These are phyloP conservation scores for Climacteris rufus DNA, from an alignment of 2,113 vertebrate species.

Conservation along the genomic window DNA sequence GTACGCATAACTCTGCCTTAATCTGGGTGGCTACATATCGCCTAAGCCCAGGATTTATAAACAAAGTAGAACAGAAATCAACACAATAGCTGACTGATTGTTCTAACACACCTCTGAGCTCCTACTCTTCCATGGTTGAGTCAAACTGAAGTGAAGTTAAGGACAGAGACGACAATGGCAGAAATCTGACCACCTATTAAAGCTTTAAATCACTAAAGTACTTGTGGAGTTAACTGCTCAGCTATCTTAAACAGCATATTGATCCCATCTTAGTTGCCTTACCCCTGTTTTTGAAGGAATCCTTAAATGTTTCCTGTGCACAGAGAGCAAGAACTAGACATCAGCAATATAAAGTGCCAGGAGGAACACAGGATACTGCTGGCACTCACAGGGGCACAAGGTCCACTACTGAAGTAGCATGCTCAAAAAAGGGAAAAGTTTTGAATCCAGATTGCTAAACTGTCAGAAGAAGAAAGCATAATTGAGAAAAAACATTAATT, in stretches of 20 bases:
- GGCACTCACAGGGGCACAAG: not conserved
- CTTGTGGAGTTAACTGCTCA: not conserved
- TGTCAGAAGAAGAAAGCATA: not conserved
- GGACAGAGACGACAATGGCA: not conserved
- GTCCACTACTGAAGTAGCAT: not conserved
- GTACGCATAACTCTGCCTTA: not conserved
- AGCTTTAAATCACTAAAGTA: not conserved
- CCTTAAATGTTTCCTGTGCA: not conserved
- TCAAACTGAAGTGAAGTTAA: not conserved
- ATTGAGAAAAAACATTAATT: not conserved
- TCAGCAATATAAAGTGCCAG: not conserved
- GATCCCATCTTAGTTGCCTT: not conserved
- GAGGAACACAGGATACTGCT: not conserved
- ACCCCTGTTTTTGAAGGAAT: not conserved
- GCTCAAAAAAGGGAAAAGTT: not conserved
- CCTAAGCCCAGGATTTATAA: not conserved
- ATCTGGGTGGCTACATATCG: accelerated
- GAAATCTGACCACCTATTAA: not conserved
- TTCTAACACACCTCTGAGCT: not conserved
- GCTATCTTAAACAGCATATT: not conserved
- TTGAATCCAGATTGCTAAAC: not conserved
- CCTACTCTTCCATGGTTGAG: not conserved
- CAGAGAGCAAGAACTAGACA: not conserved
- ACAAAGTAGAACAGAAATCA: not conserved
- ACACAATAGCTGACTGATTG: not conserved